phyloP scores from a whole-genome alignment of 1,140 invertebrate species.

The Maconellicoccus hirsutus region DNA sequence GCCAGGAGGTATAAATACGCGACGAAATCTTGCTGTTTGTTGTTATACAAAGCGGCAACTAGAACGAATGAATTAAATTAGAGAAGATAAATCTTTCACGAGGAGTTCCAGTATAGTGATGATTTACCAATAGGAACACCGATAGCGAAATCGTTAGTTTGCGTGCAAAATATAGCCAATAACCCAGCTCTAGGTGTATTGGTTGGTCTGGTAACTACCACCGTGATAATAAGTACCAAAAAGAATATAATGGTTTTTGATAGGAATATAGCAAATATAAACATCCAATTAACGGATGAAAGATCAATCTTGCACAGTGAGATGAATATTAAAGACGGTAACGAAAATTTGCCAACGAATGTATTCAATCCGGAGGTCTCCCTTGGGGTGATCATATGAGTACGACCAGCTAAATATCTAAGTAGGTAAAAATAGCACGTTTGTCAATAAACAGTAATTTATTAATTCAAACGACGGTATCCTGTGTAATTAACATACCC shows the following conservation, averaged over 20 bases:
- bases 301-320: slow-evolving; percentile 79
- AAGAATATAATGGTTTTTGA: slow-evolving; percentile 80
- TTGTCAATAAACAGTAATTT: too few species aligned
- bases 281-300: slow-evolving; percentile 74
- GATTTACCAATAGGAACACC: slow-evolving; percentile 86
- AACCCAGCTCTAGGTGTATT: slow-evolving; percentile 76
- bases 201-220: slow-evolving; percentile 63
- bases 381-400: slow-evolving; percentile 65
- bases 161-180: slow-evolving; percentile 89
- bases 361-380: slow-evolving; percentile 86
- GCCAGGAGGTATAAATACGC: slow-evolving; percentile 87
- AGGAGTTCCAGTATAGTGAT: background rate
- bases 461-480: too few species aligned
- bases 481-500: slow-evolving; percentile 47
- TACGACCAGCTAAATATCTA: slow-evolving; percentile 79
- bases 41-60: slow-evolving; percentile 62
- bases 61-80: slow-evolving; percentile 33
- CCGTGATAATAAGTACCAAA: slow-evolving; percentile 60
- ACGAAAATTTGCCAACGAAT: slow-evolving; percentile 84
- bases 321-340: slow-evolving; percentile 84
- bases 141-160: slow-evolving; percentile 96
- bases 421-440: too few species aligned
- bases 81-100: too few species aligned
- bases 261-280: slow-evolving; percentile 70
- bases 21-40: slow-evolving; percentile 77